These are phyloP conservation scores for Paramuricea clavata DNA, from an alignment of 92 coral and sea anemone species.

Conservation along the genomic window DNA sequence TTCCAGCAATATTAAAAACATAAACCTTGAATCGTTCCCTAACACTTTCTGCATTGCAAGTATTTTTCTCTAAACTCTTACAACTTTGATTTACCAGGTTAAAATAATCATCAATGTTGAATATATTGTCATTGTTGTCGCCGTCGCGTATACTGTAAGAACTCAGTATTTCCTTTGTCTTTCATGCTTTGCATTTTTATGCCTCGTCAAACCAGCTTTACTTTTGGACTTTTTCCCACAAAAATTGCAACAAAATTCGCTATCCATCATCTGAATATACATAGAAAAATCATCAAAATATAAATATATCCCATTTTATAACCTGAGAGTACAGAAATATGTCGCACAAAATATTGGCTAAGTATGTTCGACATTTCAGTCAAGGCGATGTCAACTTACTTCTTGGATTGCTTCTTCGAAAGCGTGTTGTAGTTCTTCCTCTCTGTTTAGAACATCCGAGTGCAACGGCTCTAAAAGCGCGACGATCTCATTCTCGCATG, in stretches of 20 bases:
- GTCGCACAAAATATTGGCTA: background rate
- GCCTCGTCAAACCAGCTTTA: conserved; percentile 12
- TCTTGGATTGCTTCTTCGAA: background rate
- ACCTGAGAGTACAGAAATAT: background rate
- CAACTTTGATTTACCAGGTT: conserved; percentile 5
- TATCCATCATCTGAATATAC: background rate
- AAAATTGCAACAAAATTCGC: conserved; percentile 19
- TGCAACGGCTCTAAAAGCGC: background rate
- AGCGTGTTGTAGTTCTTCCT: background rate
- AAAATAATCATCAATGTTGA: conserved; percentile 10
- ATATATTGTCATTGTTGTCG: conserved; percentile 6
- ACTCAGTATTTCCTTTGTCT: background rate
- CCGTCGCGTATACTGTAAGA: background rate
- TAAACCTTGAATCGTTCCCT: background rate
- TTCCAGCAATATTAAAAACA: conserved; percentile 1
- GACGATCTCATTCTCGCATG: background rate
- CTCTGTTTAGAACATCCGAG: background rate
- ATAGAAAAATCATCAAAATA: conserved; percentile 1
- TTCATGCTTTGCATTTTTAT: conserved; percentile 11
- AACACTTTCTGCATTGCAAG: background rate
- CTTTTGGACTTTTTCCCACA: conserved; percentile 19
- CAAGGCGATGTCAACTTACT: background rate
- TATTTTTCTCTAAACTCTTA: background rate
- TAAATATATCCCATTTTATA: too few relatives aligned
- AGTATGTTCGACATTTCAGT: background rate